Evolutionary conservation across 2,888 invertebrate genomes (phyloP).

Genomic region (Ectobius pallidus): DNA sequence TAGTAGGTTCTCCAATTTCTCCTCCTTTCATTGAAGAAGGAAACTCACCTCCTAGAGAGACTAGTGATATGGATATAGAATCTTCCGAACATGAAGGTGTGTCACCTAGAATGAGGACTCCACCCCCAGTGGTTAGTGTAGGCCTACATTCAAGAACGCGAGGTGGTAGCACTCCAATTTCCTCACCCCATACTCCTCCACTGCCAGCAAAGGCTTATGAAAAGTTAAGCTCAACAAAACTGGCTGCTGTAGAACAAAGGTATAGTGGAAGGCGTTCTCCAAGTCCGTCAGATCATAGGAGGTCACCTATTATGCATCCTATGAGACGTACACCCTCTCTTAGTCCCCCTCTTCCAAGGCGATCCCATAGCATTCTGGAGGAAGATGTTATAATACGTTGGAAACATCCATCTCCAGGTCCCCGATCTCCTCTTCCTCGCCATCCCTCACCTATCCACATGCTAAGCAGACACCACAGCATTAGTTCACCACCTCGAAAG

Average conservation of each 20-base stretch:
- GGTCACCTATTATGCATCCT: conserved; percentile 12
- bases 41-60: conserved; percentile 23
- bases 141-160: conserved; percentile 32
- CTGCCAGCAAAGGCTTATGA: conserved; percentile 63
- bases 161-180: conserved; percentile 48
- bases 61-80: conserved; percentile 39
- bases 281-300: conserved; percentile 35
- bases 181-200: conserved; percentile 74
- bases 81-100: conserved; percentile 28
- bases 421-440: conserved; percentile 23
- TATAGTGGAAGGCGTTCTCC: conserved; percentile 40
- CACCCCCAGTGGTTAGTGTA: conserved; percentile 20
- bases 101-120: conserved; percentile 14
- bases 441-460: conserved; percentile 10
- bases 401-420: conserved; percentile 25
- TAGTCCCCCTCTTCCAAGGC: not conserved
- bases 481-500: conserved; percentile 49
- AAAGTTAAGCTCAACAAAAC: conserved; percentile 57
- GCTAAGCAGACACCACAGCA: conserved; percentile 47
- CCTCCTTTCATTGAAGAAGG: conserved; percentile 19
- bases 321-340: conserved; percentile 10
- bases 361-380: conserved; percentile 20
- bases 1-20: conserved; percentile 31
- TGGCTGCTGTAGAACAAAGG: conserved; percentile 53
- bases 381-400: conserved; percentile 25